A percentile compares a stretch with the other conserved stretches of the same genome.
Evolutionary conservation across 2,113 vertebrate species (phyloP).

Genomic region (Cairina moschata): DNA sequence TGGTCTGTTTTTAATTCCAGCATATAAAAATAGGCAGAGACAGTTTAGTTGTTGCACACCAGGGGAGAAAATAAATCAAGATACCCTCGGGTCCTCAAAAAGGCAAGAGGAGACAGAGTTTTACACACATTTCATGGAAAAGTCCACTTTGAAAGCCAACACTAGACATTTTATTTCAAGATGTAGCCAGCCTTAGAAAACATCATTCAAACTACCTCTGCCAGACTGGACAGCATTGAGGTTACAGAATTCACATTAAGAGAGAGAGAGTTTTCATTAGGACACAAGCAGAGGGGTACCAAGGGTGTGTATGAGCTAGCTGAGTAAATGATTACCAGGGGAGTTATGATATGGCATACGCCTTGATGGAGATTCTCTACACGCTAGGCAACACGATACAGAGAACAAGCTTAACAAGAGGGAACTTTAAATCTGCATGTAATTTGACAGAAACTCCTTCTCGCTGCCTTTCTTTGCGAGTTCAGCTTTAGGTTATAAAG

Average conservation of each 20-base stretch:
- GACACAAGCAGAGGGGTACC: not conserved
- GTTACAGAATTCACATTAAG: not conserved
- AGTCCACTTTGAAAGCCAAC: not conserved
- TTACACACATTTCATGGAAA: not conserved
- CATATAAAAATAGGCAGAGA: not conserved
- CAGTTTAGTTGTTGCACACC: not conserved
- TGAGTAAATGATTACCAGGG: not conserved
- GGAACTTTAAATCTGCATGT: not conserved
- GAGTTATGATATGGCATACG: not conserved
- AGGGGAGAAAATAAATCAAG: not conserved
- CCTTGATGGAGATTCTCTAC: not conserved
- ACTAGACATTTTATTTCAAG: not conserved
- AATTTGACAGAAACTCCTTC: constrained; percentile 52
- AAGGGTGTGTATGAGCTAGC: not conserved
- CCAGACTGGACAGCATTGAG: not conserved
- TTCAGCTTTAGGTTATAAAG: constrained; percentile 55
- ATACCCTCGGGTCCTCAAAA: not conserved
- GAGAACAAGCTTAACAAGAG: constrained; percentile 46
- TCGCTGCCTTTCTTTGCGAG: constrained; percentile 53
- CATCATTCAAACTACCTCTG: not conserved
- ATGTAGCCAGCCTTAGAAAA: not conserved
- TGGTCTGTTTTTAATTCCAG: not conserved
- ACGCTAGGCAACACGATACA: not conserved
- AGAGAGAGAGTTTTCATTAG: not conserved
- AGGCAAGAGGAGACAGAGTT: not conserved